Evolutionary conservation across 2,888 invertebrate species (phyloP).

Genomic region (Heteromurus nitidus): DNA sequence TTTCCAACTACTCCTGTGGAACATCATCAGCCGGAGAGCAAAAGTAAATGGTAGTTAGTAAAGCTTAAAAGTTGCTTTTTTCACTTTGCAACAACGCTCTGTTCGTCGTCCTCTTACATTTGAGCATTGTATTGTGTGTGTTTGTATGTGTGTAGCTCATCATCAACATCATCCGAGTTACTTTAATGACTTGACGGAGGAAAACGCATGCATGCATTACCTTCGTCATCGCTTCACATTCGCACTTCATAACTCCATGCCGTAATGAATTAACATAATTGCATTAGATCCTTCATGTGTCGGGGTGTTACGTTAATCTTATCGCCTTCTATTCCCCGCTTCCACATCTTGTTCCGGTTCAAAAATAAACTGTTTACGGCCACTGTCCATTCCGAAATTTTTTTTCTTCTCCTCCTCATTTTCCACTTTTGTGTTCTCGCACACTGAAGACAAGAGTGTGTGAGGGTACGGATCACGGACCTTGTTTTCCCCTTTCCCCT

Average conservation of each 20-base stretch:
- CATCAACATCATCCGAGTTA: too few species aligned
- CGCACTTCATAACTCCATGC: slow-evolving; percentile 50
- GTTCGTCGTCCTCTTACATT: neutral
- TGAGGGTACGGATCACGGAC: too few species aligned
- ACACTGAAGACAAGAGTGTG: too few species aligned
- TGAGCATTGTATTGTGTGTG: too few species aligned
- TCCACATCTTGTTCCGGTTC: slow-evolving; percentile 46
- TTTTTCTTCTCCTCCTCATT: too few species aligned
- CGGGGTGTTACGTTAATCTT: slow-evolving; percentile 27
- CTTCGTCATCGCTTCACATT: slow-evolving; percentile 44
- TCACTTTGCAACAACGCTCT: slow-evolving; percentile 17
- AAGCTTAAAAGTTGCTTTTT: slow-evolving; percentile 26
- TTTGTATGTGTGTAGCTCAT: too few species aligned
- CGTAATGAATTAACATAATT: slow-evolving; percentile 45
- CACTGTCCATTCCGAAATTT: too few species aligned
- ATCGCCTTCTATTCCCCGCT: neutral
- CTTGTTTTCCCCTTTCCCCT: neutral
- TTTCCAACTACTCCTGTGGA: slow-evolving; percentile 10
- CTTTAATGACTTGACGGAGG: neutral
- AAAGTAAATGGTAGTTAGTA: slow-evolving; percentile 33
- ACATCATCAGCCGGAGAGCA: slow-evolving; percentile 2
- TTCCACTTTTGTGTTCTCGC: too few species aligned
- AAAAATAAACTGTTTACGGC: slow-evolving; percentile 4
- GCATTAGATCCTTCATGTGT: slow-evolving; percentile 50
- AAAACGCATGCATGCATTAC: slow-evolving; percentile 37